A percentile compares a stretch with the other conserved stretches of the same genome.
phyloP scores from a whole-genome alignment of 2,888 invertebrate genomes.

The Elmis aenea region DNA sequence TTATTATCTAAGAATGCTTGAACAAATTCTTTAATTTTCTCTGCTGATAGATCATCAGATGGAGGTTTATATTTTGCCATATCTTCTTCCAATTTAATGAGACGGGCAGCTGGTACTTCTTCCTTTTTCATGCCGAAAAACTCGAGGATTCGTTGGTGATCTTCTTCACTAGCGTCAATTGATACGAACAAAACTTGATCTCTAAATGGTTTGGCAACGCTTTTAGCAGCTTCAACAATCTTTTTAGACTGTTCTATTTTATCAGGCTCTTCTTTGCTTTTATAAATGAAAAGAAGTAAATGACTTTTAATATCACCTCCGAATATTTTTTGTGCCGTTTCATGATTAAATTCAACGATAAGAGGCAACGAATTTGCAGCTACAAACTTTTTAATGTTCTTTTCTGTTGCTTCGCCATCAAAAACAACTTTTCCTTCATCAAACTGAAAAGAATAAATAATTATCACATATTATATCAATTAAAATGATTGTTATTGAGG shows the following conservation, averaged over 20 bases:
- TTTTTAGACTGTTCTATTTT: no score
- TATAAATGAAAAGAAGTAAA: conserved; percentile 90
- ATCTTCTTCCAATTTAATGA: conserved; percentile 93
- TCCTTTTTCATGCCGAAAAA: conserved; percentile 96
- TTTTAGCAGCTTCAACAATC: conserved; percentile 67
- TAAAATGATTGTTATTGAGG: not conserved
- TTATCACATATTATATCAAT: no score
- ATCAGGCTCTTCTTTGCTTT: conserved; percentile 81
- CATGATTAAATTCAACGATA: conserved; percentile 94
- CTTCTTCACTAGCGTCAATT: conserved; percentile 91
- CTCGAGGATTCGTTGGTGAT: conserved; percentile 95
- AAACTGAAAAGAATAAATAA: conserved; percentile 55
- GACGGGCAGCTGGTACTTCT: conserved; percentile 83
- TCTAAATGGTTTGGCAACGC: conserved; percentile 84
- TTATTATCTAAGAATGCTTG: conserved; percentile 86
- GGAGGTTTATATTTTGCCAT: conserved; percentile 97
- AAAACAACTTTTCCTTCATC: conserved; percentile 77
- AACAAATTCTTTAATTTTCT: conserved; percentile 74
- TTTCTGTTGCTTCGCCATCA: conserved; percentile 63
- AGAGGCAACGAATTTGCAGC: conserved; percentile 79
- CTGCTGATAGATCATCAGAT: conserved; percentile 63
- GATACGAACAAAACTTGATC: conserved; percentile 92
- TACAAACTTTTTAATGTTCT: conserved; percentile 76
- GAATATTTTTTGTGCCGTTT: conserved; percentile 97
- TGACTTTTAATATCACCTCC: conserved; percentile 97